Conservation (phyloP, 2,113 vertebrate genomes). For the Pterocles burchelli region DNA sequence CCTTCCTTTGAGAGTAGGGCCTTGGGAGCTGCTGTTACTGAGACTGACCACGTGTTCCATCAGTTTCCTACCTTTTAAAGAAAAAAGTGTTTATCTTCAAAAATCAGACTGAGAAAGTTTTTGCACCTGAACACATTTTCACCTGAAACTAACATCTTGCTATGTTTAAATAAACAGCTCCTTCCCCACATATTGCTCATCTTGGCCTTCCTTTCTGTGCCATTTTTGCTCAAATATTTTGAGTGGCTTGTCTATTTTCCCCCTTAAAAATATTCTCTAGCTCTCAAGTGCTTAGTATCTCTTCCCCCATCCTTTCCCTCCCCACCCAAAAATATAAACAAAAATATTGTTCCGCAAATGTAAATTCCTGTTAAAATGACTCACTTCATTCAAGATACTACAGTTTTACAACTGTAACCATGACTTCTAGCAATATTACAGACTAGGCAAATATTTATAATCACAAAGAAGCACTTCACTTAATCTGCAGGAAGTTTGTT, state of each 20-base stretch:
- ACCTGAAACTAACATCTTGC: background rate
- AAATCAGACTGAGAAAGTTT: background rate
- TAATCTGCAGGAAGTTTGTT: background rate
- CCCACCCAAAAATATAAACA: background rate
- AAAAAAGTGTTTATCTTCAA: background rate
- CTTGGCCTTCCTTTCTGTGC: background rate
- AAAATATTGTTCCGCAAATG: background rate
- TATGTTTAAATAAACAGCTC: background rate
- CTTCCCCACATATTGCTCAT: background rate
- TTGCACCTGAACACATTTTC: background rate
- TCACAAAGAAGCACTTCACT: background rate
- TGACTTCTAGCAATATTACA: background rate
- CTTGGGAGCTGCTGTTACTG: background rate
- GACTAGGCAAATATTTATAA: background rate
- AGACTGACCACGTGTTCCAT: background rate
- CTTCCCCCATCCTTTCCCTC: constrained; percentile 12
- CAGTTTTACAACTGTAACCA: background rate
- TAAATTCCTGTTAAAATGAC: background rate
- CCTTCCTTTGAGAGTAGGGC: background rate
- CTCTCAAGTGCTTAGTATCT: background rate
- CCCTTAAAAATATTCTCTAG: background rate
- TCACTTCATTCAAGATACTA: background rate
- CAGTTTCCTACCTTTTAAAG: background rate
- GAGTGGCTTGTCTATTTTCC: background rate
- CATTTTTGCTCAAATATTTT: background rate